Percentiles rank a stretch among this genome's conserved stretches.
Conservation (phyloP, 2,888 invertebrate genomes). For the Drosophila kambysellisi region DNA sequence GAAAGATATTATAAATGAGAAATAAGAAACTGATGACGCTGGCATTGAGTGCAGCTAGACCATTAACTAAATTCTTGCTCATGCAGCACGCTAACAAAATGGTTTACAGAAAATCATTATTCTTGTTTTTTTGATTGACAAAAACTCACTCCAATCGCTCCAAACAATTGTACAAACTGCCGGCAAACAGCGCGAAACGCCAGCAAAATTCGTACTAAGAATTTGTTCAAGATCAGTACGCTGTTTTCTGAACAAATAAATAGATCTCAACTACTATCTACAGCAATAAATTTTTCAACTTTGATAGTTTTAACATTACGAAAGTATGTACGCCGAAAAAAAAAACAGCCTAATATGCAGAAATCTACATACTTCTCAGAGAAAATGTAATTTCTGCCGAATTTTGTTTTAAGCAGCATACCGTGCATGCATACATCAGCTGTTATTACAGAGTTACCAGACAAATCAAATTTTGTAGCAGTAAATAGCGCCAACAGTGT, state of each 20-base stretch:
- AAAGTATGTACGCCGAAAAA: background rate
- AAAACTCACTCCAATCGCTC: slow-evolving; percentile 22
- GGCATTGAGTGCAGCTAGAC: slow-evolving; percentile 14
- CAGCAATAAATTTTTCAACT: background rate
- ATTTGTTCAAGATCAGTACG: slow-evolving; percentile 24
- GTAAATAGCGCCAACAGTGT: slow-evolving; percentile 19
- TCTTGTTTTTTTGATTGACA: background rate
- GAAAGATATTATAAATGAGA: slow-evolving; percentile 19
- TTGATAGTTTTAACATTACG: background rate
- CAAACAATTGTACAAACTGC: slow-evolving; percentile 29
- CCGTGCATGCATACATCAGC: slow-evolving; percentile 26
- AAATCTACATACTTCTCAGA: background rate
- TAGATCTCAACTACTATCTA: background rate
- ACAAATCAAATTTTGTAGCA: background rate
- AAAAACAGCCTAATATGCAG: background rate
- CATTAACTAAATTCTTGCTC: background rate
- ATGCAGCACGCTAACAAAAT: background rate
- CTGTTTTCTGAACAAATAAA: background rate
- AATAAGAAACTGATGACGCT: slow-evolving; percentile 29
- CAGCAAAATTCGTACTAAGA: slow-evolving; percentile 22
- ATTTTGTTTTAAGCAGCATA: slow-evolving; percentile 14
- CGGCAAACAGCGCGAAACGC: slow-evolving; percentile 33
- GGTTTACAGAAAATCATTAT: background rate
- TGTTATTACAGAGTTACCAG: slow-evolving; percentile 28
- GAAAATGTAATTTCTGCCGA: background rate